A percentile compares a stretch with the other conserved stretches of the same genome.
Evolutionary conservation across 2,888 invertebrate species (phyloP).

Genomic region (Chymomyza caudatula): DNA sequence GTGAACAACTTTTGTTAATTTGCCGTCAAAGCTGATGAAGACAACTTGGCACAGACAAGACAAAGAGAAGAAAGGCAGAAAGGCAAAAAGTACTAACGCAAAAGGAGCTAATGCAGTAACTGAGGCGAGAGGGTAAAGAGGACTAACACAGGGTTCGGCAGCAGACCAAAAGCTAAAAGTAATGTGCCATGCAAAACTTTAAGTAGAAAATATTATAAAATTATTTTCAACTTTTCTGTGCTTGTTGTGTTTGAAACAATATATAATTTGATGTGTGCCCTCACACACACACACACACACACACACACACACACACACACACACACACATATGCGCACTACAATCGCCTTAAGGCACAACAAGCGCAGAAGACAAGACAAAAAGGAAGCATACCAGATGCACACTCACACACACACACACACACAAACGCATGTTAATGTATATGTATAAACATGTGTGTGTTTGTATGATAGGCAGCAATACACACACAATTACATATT

Average conservation of each 20-base stretch:
- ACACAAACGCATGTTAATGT: slow-evolving; percentile 7
- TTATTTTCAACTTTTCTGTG: slow-evolving; percentile 33
- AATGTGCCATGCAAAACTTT: slow-evolving; percentile 29
- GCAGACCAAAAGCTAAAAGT: slow-evolving; percentile 3
- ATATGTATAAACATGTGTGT: neutral
- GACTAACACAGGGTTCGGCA: neutral
- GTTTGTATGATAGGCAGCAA: slow-evolving; percentile 13
- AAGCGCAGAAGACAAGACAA: slow-evolving; percentile 32
- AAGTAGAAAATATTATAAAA: slow-evolving; percentile 34
- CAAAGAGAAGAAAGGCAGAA: neutral
- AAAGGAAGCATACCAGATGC: neutral
- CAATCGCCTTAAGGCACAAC: slow-evolving; percentile 21
- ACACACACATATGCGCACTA: slow-evolving; percentile 7
- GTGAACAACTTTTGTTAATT: slow-evolving; percentile 15
- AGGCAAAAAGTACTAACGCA: slow-evolving; percentile 20
- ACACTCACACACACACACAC: neutral
- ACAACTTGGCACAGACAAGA: neutral
- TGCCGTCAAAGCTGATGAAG: neutral
- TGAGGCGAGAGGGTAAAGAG: neutral
- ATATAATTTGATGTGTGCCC: slow-evolving; percentile 34
- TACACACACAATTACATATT: slow-evolving; percentile 1
- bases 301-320: slow-evolving; percentile 7
- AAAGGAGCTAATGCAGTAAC: too few relatives aligned
- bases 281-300: slow-evolving; percentile 3
- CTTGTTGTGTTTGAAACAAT: slow-evolving; percentile 35